These are phyloP conservation scores for Mya arenaria DNA, from an alignment of 1,140 invertebrate species.

Conservation along the genomic window DNA sequence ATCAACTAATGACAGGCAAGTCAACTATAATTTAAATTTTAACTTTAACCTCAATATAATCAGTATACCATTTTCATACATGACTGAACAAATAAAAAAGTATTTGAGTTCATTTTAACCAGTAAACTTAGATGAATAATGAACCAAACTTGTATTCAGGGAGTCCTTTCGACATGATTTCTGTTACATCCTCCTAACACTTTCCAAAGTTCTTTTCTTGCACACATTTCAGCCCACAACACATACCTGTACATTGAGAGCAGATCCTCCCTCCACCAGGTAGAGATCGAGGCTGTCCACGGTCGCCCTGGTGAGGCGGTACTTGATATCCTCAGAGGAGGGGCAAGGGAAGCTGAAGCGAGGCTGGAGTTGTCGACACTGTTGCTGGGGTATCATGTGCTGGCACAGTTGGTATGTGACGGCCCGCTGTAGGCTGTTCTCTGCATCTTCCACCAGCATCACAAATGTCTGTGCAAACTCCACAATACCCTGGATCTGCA, in stretches of 20 bases:
- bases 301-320: slow-evolving; percentile 94
- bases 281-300: slow-evolving; percentile 96
- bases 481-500: slow-evolving; percentile 90
- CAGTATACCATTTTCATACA: too few relatives aligned
- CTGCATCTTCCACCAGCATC: slow-evolving; percentile 91
- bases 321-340: slow-evolving; percentile 95
- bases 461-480: slow-evolving; percentile 94
- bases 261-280: slow-evolving; percentile 93
- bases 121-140: too few relatives aligned
- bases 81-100: too few relatives aligned
- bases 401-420: slow-evolving; percentile 91
- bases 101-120: too few relatives aligned
- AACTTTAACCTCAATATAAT: too few relatives aligned
- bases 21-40: too few relatives aligned
- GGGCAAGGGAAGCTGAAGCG: slow-evolving; percentile 85
- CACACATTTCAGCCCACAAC: too few relatives aligned
- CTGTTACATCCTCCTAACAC: too few relatives aligned
- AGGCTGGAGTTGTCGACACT: slow-evolving; percentile 85
- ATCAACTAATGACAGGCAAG: too few relatives aligned
- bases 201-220: too few relatives aligned
- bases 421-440: slow-evolving; percentile 92
- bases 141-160: too few relatives aligned
- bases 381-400: slow-evolving; percentile 89
- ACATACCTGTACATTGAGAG: slow-evolving; percentile 90
- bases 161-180: too few relatives aligned